Percentiles rank a stretch among this genome's conserved stretches.
phyloP scores from a whole-genome alignment of 2,797 vertebrate genomes.

The Chiroxiphia lanceolata region DNA sequence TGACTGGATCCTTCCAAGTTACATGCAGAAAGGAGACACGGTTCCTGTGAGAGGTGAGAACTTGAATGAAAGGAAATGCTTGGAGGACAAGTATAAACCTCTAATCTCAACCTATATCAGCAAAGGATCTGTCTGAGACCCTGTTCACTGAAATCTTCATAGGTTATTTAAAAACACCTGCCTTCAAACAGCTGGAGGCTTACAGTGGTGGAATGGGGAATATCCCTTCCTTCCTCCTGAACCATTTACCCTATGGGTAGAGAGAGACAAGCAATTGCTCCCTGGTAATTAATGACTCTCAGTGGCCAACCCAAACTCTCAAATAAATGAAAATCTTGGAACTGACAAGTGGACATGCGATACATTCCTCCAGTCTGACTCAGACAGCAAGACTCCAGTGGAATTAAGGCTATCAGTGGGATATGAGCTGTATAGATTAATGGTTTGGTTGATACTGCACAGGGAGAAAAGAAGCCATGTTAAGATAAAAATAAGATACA shows the following conservation, averaged over 20 bases:
- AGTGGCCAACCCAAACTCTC: neutral
- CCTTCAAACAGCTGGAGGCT: constrained; percentile 20
- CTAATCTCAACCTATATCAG: neutral
- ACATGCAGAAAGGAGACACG: neutral
- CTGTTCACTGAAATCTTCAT: neutral
- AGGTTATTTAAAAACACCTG: constrained; percentile 27
- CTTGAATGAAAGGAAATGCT: neutral
- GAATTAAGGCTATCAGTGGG: constrained; percentile 66
- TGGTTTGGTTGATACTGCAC: constrained; percentile 56
- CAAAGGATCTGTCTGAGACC: neutral
- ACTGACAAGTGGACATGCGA: constrained; percentile 38
- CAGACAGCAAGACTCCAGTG: constrained; percentile 65
- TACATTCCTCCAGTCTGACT: constrained; percentile 37
- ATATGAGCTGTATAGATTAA: constrained; percentile 61
- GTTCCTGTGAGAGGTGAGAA: neutral
- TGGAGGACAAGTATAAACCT: neutral
- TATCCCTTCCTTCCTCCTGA: neutral
- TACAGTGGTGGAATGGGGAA: neutral
- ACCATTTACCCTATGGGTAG: neutral
- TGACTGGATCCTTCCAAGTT: constrained; percentile 5
- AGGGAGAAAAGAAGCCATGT: constrained; percentile 47
- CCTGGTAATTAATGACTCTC: constrained; percentile 42
- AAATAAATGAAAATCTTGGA: constrained; percentile 50
- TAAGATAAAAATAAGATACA: constrained; percentile 65
- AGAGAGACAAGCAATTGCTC: neutral